Percentiles rank a stretch among this genome's conserved stretches.
Conservation (phyloP, 2,797 vertebrate genomes). For the Rhynchotus rufescens region DNA sequence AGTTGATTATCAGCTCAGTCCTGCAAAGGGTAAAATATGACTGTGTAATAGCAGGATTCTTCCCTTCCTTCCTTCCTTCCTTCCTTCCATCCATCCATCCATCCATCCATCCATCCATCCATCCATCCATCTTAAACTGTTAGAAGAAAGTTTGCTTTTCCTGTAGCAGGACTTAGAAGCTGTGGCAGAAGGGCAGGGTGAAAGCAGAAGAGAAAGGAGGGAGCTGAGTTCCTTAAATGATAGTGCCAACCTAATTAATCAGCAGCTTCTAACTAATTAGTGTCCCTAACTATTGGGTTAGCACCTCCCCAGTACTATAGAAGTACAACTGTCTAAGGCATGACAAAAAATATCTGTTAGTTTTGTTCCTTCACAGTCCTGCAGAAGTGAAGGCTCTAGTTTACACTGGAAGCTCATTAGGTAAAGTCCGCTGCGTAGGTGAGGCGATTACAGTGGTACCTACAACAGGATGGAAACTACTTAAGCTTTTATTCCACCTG, state of each 20-base stretch:
- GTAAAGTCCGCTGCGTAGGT: not conserved
- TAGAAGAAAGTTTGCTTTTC: slow-evolving; percentile 8
- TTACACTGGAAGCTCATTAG: not conserved
- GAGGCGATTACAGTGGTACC: not conserved
- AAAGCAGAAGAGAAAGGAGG: not conserved
- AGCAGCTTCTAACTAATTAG: not conserved
- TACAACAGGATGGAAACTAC: slow-evolving; percentile 13
- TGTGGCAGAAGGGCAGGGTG: not conserved
- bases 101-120: not conserved
- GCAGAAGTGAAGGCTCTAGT: not conserved
- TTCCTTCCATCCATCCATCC: too few species aligned
- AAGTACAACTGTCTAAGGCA: not conserved
- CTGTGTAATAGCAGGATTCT: slow-evolving; percentile 5
- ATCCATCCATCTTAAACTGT: not conserved
- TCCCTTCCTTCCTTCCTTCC: not conserved
- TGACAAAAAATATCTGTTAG: not conserved
- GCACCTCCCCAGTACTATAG: not conserved
- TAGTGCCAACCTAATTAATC: not conserved
- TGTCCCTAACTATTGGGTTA: not conserved
- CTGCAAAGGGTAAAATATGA: not conserved
- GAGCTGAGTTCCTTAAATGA: not conserved
- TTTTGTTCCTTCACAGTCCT: not conserved
- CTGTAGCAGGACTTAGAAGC: not conserved
- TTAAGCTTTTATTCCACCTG: slow-evolving; percentile 5
- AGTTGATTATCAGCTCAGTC: not conserved